phyloP scores from a whole-genome alignment of 2,113 vertebrate genomes.

The Murina feae region DNA sequence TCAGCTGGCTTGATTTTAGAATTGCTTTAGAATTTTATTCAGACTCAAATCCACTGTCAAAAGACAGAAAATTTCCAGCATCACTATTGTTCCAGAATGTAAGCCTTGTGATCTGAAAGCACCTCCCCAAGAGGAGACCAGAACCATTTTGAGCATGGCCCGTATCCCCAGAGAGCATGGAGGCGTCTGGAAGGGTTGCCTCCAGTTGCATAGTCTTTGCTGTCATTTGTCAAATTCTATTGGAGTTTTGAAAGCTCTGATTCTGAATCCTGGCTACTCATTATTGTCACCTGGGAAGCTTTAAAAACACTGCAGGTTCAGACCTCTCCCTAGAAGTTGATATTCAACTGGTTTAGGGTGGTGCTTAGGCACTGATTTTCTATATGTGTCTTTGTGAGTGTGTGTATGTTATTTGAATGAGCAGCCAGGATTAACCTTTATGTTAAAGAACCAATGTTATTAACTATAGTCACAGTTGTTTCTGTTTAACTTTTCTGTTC shows the following conservation, averaged over 20 bases:
- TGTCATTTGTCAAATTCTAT: neutral
- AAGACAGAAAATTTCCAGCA: slow-evolving; percentile 29
- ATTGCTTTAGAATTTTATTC: slow-evolving; percentile 52
- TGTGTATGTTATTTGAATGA: neutral
- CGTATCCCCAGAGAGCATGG: neutral
- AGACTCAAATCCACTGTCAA: slow-evolving; percentile 57
- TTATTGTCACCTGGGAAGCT: neutral
- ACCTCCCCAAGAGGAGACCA: neutral
- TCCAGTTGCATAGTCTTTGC: neutral
- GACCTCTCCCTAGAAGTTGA: neutral
- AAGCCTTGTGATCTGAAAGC: neutral
- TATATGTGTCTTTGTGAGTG: neutral
- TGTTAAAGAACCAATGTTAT: slow-evolving; percentile 34
- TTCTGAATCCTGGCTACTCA: neutral
- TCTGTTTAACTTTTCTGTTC: slow-evolving; percentile 53
- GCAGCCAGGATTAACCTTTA: neutral
- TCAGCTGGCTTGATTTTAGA: slow-evolving; percentile 53
- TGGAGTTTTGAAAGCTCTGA: neutral
- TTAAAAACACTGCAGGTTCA: neutral
- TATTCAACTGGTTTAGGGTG: neutral
- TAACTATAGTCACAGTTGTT: slow-evolving; percentile 40
- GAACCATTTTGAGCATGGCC: neutral
- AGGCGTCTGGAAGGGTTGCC: neutral
- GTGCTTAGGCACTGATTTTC: neutral
- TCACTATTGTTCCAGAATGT: neutral